Percentiles rank a stretch among this genome's conserved stretches.
Evolutionary conservation across 2,888 invertebrate genomes (phyloP).

Genomic region (Zhuqinia jingwanae): DNA sequence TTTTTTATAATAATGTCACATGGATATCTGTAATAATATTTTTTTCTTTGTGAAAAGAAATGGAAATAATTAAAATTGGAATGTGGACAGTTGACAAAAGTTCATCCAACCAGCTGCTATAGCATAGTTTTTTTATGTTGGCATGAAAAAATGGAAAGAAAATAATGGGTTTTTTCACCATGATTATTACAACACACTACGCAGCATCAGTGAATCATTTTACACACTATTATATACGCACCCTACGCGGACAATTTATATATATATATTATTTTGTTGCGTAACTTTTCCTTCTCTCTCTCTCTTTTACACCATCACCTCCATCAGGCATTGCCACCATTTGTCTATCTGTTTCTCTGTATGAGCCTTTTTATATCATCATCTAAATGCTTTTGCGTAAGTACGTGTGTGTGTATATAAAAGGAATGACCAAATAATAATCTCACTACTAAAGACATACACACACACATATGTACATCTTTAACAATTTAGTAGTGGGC

Average conservation of each 20-base stretch:
- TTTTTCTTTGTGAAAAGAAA: not conserved
- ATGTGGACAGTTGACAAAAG: constrained; percentile 11
- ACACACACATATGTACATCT: not conserved
- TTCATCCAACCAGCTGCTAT: not conserved
- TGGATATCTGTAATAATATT: too few species aligned
- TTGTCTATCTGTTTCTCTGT: not conserved
- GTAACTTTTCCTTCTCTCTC: not conserved
- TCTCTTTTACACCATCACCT: not conserved
- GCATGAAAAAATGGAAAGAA: not conserved
- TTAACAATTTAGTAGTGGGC: not conserved
- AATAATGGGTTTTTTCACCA: constrained; percentile 1
- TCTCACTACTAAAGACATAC: not conserved
- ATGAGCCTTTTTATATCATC: not conserved
- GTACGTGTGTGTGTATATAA: constrained; percentile 60
- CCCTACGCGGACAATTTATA: not conserved
- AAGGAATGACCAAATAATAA: constrained; percentile 72
- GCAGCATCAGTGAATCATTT: not conserved
- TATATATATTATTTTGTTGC: constrained; percentile 12
- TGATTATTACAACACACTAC: not conserved
- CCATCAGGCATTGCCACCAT: too few species aligned
- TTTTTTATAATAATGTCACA: too few species aligned
- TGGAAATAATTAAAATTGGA: not conserved
- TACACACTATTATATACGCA: constrained; percentile 28
- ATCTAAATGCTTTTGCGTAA: constrained; percentile 22
- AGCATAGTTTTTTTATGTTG: too few species aligned